Evolutionary conservation across 2,888 invertebrate species (phyloP).

Genomic region (Autographa pulchrina): DNA sequence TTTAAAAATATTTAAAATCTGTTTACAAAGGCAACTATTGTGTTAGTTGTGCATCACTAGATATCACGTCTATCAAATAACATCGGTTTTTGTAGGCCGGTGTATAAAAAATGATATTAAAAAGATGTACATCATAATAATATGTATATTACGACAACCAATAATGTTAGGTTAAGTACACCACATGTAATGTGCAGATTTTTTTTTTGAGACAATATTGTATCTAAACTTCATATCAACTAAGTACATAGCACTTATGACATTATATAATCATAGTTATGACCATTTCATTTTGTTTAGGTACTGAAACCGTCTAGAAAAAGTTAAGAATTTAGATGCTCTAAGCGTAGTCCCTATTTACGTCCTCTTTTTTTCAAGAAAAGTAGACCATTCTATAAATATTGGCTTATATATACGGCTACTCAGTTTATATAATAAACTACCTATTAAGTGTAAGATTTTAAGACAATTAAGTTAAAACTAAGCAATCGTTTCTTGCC

Average conservation of each 20-base stretch:
- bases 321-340: too few species aligned
- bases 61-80: not conserved
- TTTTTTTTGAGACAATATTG: not conserved
- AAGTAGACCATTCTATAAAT: too few species aligned
- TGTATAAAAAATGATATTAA: not conserved
- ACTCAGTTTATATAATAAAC: not conserved
- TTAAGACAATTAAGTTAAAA: constrained; percentile 12
- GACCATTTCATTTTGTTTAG: not conserved
- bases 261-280: not conserved
- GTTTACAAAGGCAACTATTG: not conserved
- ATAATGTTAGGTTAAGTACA: not conserved
- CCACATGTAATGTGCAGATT: not conserved
- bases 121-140: too few species aligned
- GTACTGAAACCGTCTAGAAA: too few species aligned
- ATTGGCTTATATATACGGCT: not conserved
- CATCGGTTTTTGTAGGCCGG: not conserved
- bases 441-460: not conserved
- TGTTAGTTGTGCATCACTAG: not conserved
- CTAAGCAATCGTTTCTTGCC: constrained; percentile 45
- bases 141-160: not conserved
- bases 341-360: too few species aligned
- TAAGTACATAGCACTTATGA: not conserved
- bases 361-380: too few species aligned
- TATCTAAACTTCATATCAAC: not conserved
- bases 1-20: not conserved